Evolutionary conservation across 1,140 invertebrate genomes (phyloP).

Genomic region (Brachionus rubens): DNA sequence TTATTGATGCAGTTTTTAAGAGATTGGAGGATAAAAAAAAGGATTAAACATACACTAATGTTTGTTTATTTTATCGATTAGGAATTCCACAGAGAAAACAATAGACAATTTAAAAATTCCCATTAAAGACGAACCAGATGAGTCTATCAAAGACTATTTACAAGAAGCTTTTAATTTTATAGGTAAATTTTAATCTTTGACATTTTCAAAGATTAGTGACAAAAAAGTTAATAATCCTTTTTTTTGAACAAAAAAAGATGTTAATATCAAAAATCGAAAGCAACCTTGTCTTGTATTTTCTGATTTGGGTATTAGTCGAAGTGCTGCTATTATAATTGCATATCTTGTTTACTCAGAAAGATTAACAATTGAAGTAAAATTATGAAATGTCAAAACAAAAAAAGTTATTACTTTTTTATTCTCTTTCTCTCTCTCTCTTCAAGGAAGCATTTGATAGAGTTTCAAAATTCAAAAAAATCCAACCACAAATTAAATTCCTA

Average conservation of each 20-base stretch:
- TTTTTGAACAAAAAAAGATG: not conserved
- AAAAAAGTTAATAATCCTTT: not conserved
- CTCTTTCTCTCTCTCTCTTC: not conserved
- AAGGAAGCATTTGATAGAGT: conserved; percentile 36
- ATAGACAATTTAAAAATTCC: conserved; percentile 49
- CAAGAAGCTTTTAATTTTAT: conserved; percentile 55
- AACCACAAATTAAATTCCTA: conserved; percentile 30
- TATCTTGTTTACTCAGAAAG: conserved; percentile 53
- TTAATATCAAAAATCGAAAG: conserved; percentile 48
- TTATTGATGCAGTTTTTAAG: too few relatives aligned
- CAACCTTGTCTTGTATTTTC: conserved; percentile 55
- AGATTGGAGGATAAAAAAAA: too few relatives aligned
- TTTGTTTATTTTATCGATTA: not conserved
- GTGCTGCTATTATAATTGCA: conserved; percentile 55
- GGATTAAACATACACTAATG: too few relatives aligned
- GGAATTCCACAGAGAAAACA: not conserved
- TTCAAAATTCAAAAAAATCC: conserved; percentile 17
- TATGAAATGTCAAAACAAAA: not conserved
- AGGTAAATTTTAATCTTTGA: conserved; percentile 53
- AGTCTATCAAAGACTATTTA: conserved; percentile 53
- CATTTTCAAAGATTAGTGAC: not conserved
- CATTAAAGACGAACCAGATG: conserved; percentile 53
- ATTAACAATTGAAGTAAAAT: conserved; percentile 10
- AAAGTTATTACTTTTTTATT: not conserved
- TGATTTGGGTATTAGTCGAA: conserved; percentile 54